These are phyloP conservation scores for Arrhopalites spinosus DNA, from an alignment of 2,888 invertebrate species.

Conservation along the genomic window DNA sequence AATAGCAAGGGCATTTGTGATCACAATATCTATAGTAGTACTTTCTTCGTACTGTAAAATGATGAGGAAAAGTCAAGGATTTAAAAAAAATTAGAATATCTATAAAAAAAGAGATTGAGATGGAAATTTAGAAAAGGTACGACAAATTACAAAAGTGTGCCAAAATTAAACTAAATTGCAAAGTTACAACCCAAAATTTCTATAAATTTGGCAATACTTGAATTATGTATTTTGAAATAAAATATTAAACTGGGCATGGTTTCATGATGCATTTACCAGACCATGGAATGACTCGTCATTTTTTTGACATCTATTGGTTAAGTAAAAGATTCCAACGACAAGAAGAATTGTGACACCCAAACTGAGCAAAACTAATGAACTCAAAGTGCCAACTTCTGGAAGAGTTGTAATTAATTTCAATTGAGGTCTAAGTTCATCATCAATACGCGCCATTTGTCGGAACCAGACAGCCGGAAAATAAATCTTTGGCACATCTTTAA, in stretches of 20 bases:
- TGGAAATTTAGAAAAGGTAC: no score
- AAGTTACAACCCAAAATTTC: not conserved
- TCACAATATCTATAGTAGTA: no score
- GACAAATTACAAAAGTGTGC: no score
- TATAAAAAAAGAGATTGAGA: no score
- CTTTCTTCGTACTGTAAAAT: no score
- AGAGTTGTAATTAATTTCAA: slow-evolving; percentile 65
- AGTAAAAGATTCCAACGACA: slow-evolving; percentile 58
- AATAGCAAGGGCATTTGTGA: no score
- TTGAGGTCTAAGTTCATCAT: slow-evolving; percentile 65
- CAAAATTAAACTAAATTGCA: no score
- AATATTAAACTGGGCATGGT: not conserved
- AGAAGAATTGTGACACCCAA: slow-evolving; percentile 60
- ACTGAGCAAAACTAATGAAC: slow-evolving; percentile 64
- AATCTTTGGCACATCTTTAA: slow-evolving; percentile 63
- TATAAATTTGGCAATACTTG: no score
- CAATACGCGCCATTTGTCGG: slow-evolving; percentile 68
- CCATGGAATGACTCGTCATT: slow-evolving; percentile 48
- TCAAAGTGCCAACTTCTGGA: slow-evolving; percentile 64
- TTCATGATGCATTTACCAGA: slow-evolving; percentile 18
- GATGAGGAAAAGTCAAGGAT: no score
- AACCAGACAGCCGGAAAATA: slow-evolving; percentile 79
- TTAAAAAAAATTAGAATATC: no score
- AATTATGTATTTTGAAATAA: not conserved
- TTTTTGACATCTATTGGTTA: slow-evolving; percentile 50